Percentiles rank a stretch among this genome's conserved stretches.
Evolutionary conservation across 2,797 vertebrate species (phyloP).

Genomic region (Lithobates pipiens): DNA sequence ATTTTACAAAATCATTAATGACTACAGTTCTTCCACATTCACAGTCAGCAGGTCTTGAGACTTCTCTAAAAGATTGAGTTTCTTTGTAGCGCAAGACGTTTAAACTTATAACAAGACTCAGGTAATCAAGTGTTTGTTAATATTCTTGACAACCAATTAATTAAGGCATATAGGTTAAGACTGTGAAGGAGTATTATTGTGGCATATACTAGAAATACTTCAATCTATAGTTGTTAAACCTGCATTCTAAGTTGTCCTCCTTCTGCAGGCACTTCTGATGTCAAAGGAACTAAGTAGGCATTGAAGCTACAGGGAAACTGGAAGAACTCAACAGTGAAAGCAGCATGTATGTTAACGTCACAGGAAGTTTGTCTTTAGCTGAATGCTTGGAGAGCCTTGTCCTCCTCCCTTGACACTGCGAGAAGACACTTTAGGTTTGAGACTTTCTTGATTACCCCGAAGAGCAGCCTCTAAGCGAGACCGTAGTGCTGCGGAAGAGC

Average conservation of each 20-base stretch:
- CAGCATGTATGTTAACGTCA: slow-evolving; percentile 60
- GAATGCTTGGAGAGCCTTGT: slow-evolving; percentile 86
- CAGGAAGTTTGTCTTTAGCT: slow-evolving; percentile 87
- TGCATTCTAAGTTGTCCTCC: not conserved
- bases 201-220: not conserved
- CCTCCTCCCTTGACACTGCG: slow-evolving; percentile 70
- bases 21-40: slow-evolving; percentile 6
- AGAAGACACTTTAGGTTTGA: slow-evolving; percentile 76
- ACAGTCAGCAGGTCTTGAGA: not conserved
- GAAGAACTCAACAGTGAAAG: not conserved
- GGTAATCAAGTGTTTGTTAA: not conserved
- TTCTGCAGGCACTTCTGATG: slow-evolving; percentile 18
- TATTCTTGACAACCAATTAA: not conserved
- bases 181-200: slow-evolving; percentile 15
- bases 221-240: not conserved
- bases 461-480: slow-evolving; percentile 88
- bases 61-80: not conserved
- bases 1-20: too few species aligned
- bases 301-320: slow-evolving; percentile 30
- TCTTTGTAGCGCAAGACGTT: not conserved
- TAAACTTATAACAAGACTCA: not conserved
- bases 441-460: slow-evolving; percentile 86
- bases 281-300: not conserved
- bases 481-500: slow-evolving; percentile 85
- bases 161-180: slow-evolving; percentile 55